Evolutionary conservation across 2,113 vertebrate genomes (phyloP).

Genomic region (Spilogale gracilis): DNA sequence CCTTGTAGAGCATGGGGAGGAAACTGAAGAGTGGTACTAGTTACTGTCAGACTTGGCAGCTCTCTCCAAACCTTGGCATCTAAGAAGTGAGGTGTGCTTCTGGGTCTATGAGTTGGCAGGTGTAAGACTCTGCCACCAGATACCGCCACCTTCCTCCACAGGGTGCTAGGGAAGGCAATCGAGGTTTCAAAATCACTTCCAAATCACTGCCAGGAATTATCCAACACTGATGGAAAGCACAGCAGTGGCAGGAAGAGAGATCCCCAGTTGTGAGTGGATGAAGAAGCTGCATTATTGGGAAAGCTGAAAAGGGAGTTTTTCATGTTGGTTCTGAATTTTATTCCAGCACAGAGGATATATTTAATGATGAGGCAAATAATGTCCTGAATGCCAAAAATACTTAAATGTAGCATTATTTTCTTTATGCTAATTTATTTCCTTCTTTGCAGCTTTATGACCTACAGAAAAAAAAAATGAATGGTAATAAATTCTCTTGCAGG

Average conservation of each 20-base stretch:
- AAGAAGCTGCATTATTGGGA: neutral
- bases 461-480: neutral
- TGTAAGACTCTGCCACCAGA: conserved; percentile 52
- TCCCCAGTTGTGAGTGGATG: neutral
- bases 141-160: conserved; percentile 40
- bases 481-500: neutral
- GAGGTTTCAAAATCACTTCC: conserved; percentile 47
- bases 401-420: conserved; percentile 23
- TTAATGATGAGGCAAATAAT: neutral
- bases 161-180: conserved; percentile 31
- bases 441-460: neutral
- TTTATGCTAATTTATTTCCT: conserved; percentile 5
- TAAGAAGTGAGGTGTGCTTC: conserved; percentile 62
- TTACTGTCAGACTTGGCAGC: conserved; percentile 44
- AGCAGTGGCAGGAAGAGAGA: conserved; percentile 27
- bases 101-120: conserved; percentile 62
- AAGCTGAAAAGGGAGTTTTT: neutral
- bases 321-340: neutral
- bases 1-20: neutral
- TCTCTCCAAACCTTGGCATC: conserved; percentile 41
- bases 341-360: neutral
- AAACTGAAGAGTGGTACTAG: conserved; percentile 10
- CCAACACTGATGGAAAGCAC: neutral
- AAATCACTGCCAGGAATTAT: conserved; percentile 40
- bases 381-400: neutral